These are phyloP conservation scores for Formica aserva DNA, from an alignment of 2,888 invertebrate species.

Conservation along the genomic window DNA sequence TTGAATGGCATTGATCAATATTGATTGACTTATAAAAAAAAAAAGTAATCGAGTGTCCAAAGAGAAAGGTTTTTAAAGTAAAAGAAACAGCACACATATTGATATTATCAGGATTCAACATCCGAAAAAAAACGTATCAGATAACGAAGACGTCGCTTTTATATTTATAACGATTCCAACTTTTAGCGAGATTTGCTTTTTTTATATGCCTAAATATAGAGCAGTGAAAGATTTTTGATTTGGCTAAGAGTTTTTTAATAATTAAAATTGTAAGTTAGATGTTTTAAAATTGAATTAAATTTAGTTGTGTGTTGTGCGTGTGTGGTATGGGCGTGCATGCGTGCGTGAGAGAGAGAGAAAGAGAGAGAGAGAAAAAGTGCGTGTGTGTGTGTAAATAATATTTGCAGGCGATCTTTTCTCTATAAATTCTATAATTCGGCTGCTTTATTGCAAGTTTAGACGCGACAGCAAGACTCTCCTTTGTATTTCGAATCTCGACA, in stretches of 20 bases:
- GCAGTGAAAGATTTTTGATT: conserved; percentile 14
- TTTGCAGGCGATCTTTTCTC: background rate
- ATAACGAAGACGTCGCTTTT: conserved; percentile 54
- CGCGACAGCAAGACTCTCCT: background rate
- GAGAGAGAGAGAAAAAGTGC: background rate
- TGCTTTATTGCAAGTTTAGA: background rate
- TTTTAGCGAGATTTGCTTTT: conserved; percentile 63
- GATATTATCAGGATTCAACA: background rate
- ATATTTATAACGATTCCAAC: conserved; percentile 66
- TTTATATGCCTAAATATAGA: conserved; percentile 66
- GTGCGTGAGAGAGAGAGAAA: background rate
- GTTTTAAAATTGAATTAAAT: conserved; percentile 15
- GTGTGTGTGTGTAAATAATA: background rate
- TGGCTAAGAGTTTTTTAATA: background rate
- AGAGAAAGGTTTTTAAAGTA: background rate
- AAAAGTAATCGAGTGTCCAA: background rate
- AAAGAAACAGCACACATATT: background rate
- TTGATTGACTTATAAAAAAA: background rate
- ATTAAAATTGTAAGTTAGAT: conserved; percentile 22
- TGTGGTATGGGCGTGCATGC: too few species aligned
- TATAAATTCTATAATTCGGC: background rate
- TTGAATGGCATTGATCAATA: conserved; percentile 31
- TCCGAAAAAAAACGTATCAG: conserved; percentile 25
- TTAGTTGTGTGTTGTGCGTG: background rate
- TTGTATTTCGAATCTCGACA: conserved; percentile 1